Conservation (phyloP, 2,113 vertebrate species). For the Anolis sagrei region DNA sequence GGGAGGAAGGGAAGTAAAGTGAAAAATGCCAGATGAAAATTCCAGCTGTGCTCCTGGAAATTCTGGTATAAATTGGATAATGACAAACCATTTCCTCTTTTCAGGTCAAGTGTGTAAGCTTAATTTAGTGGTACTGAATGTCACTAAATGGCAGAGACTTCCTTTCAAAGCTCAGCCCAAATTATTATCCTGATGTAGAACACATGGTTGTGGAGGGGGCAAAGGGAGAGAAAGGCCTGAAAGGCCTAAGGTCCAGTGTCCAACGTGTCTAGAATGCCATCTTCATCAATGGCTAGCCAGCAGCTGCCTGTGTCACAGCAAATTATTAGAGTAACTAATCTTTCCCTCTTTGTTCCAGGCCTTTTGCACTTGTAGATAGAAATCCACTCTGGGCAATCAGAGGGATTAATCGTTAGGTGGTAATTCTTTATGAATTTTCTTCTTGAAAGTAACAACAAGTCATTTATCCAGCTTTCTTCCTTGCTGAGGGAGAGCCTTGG, state of each 20-base stretch:
- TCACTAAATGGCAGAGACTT: conserved; percentile 51
- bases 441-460: too few species aligned
- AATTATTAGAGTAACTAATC: not conserved
- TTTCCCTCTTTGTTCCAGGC: not conserved
- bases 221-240: not conserved
- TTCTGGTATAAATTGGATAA: not conserved
- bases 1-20: conserved; percentile 10
- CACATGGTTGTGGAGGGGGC: too few species aligned
- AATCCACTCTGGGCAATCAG: not conserved
- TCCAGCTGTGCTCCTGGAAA: not conserved
- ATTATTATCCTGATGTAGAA: not conserved
- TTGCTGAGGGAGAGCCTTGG: too few species aligned
- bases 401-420: not conserved
- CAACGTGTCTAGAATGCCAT: not conserved
- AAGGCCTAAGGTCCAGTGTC: not conserved
- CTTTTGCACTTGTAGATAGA: not conserved
- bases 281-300: not conserved
- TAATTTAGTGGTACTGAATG: conserved; percentile 33
- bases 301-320: not conserved
- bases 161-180: conserved; percentile 7
- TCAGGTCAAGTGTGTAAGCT: conserved; percentile 44
- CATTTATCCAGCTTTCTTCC: not conserved
- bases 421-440: too few species aligned
- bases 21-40: conserved; percentile 17
- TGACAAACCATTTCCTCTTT: conserved; percentile 6